Evolutionary conservation across 2,888 invertebrate genomes (phyloP).

Genomic region (Hirtodrosophila trivittata): DNA sequence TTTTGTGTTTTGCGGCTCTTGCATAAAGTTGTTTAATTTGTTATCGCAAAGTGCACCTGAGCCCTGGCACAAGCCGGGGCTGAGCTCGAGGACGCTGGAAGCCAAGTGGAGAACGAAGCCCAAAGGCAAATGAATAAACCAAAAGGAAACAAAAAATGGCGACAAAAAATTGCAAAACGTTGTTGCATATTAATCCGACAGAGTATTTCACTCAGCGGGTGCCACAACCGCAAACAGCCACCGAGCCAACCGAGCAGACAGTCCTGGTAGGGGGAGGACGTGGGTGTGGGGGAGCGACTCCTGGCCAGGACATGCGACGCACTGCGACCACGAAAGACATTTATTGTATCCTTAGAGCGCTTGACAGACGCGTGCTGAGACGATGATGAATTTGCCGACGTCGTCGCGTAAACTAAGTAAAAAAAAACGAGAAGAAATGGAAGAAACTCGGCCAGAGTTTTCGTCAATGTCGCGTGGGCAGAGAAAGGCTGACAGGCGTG

Average conservation of each 20-base stretch:
- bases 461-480: constrained; percentile 12
- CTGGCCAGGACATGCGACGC: constrained; percentile 37
- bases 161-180: constrained; percentile 71
- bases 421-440: constrained; percentile 6
- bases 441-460: constrained; percentile 38
- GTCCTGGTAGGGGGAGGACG: too few relatives aligned
- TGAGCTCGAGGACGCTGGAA: constrained; percentile 21
- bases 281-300: constrained; percentile 7
- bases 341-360: constrained; percentile 78
- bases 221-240: constrained; percentile 39
- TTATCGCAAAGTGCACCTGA: constrained; percentile 75
- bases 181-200: constrained; percentile 77
- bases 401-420: constrained; percentile 33
- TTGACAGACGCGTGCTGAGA: constrained; percentile 78
- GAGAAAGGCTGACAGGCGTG: background rate
- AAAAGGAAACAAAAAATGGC: constrained; percentile 52
- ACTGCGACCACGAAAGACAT: constrained; percentile 71
- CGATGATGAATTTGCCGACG: constrained; percentile 74
- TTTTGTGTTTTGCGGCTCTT: constrained; percentile 43
- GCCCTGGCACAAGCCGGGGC: constrained; percentile 30
- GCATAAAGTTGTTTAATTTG: constrained; percentile 77
- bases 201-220: constrained; percentile 74
- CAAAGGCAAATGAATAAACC: constrained; percentile 72
- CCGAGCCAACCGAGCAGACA: background rate
- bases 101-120: constrained; percentile 26